A percentile compares a stretch with the other conserved stretches of the same genome.
Conservation (phyloP, 2,113 vertebrate species). For the Nannospalax galili region DNA sequence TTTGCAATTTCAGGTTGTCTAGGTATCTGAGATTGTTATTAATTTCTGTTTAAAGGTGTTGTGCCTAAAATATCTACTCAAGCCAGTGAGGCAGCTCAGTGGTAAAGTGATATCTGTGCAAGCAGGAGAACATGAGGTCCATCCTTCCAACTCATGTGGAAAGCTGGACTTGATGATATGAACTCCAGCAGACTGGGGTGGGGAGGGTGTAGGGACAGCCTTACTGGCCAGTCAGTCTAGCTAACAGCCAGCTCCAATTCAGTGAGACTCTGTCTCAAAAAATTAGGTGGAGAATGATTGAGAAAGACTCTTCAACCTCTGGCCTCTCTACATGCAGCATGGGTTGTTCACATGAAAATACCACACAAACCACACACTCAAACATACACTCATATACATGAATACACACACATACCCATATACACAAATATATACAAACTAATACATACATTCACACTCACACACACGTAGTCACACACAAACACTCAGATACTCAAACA, state of each 20-base stretch:
- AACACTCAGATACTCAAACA: no score
- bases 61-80: not conserved
- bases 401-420: no score
- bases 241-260: not conserved
- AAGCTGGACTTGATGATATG: not conserved
- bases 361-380: no score
- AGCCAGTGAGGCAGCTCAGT: not conserved
- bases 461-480: no score
- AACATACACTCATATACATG: no score
- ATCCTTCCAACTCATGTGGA: not conserved
- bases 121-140: not conserved
- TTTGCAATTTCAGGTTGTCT: not conserved
- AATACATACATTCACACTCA: no score
- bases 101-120: not conserved
- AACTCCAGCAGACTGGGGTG: no score
- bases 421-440: no score
- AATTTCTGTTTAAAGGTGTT: not conserved
- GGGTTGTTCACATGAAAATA: not conserved
- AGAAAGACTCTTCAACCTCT: not conserved
- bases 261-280: not conserved
- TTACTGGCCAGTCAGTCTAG: not conserved
- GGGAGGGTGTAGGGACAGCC: not conserved
- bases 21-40: not conserved
- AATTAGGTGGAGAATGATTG: no score
- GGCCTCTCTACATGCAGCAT: not conserved